Percentiles rank a stretch among this genome's conserved stretches.
phyloP scores from a whole-genome alignment of 2,113 vertebrate genomes.

The Rynchops niger region DNA sequence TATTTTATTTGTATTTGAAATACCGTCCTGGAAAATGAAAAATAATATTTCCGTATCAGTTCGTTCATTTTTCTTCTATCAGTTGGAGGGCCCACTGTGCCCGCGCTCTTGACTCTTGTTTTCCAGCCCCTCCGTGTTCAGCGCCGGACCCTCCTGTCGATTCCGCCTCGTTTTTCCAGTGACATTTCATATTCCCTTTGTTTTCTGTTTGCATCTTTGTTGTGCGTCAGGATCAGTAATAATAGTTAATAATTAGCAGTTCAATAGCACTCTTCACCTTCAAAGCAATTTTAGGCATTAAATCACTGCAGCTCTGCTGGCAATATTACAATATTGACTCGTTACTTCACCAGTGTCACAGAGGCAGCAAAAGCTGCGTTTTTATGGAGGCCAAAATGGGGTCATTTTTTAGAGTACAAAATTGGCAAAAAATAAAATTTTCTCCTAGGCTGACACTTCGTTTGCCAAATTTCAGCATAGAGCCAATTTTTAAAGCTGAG shows the following conservation, averaged over 20 bases:
- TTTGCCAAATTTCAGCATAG: conserved; percentile 64
- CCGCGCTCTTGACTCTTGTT: background rate
- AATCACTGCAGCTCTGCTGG: conserved; percentile 48
- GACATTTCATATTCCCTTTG: background rate
- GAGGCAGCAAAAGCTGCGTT: background rate
- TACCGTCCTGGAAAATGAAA: background rate
- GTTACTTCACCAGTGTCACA: conserved; percentile 51
- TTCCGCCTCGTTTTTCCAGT: background rate
- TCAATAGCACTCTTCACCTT: conserved; percentile 62
- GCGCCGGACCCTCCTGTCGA: accelerated
- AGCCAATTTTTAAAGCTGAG: conserved; percentile 68
- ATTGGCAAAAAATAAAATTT: conserved; percentile 58
- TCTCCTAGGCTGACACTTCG: conserved; percentile 46
- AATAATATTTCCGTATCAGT: background rate
- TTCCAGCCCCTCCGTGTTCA: background rate
- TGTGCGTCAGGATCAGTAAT: conserved; percentile 17
- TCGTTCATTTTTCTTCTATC: background rate
- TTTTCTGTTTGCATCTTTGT: conserved; percentile 37
- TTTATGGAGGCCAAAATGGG: conserved; percentile 52
- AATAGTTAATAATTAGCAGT: conserved; percentile 67
- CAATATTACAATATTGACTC: conserved; percentile 51
- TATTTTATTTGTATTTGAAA: conserved; percentile 24
- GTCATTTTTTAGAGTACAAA: conserved; percentile 33
- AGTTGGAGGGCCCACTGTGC: background rate
- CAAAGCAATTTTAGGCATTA: conserved; percentile 49